Conservation (phyloP, 2,888 invertebrate species). For the Dryomyza anilis region DNA sequence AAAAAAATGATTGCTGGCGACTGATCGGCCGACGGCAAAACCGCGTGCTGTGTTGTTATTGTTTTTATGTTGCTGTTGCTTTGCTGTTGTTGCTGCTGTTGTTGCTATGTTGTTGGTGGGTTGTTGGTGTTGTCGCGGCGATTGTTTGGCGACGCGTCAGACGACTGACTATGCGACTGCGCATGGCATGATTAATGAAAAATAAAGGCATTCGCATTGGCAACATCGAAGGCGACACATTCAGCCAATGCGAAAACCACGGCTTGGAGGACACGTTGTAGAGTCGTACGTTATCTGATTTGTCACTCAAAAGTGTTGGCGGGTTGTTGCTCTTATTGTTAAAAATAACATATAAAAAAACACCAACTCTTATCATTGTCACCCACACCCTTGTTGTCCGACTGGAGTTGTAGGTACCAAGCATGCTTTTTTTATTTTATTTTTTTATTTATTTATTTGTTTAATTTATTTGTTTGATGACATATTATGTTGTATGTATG, state of each 20-base stretch:
- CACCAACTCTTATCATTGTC: neutral
- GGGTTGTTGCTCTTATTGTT: neutral
- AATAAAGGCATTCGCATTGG: conserved; percentile 35
- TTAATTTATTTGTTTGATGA: conserved; percentile 9
- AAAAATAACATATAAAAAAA: no score
- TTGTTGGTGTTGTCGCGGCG: neutral
- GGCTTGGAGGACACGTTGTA: conserved; percentile 43
- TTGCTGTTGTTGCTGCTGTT: neutral
- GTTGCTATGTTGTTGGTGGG: neutral
- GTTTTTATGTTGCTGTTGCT: neutral
- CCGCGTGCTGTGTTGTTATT: conserved; percentile 22
- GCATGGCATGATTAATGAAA: conserved; percentile 49
- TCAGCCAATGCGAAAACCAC: neutral
- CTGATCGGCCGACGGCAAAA: conserved; percentile 29
- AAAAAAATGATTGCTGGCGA: neutral
- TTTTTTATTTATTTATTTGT: conserved; percentile 14
- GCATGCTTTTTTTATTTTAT: no score
- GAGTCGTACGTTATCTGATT: conserved; percentile 35
- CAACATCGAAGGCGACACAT: neutral
- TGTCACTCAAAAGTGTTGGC: neutral
- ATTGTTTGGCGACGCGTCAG: conserved; percentile 1
- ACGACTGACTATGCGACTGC: conserved; percentile 24
- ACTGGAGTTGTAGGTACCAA: neutral
- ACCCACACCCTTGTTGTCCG: conserved; percentile 14
- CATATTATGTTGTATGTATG: no score